A percentile compares a stretch with the other conserved stretches of the same genome.
phyloP scores from a whole-genome alignment of 2,113 vertebrate species.

The Dromiciops gliroides region DNA sequence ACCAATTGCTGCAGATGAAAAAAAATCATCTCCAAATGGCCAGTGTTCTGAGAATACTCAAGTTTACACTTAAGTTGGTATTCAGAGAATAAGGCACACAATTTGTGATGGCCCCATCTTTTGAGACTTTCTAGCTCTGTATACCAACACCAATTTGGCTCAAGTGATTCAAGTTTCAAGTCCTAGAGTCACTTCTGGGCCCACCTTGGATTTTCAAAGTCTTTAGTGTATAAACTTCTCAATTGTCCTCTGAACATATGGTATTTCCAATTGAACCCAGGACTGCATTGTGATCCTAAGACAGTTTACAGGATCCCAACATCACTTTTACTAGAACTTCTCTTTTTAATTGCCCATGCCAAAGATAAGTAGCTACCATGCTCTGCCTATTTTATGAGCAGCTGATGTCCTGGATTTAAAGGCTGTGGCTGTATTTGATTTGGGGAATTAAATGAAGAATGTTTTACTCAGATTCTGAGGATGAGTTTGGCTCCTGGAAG shows the following conservation, averaged over 20 bases:
- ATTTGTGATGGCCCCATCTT: not conserved
- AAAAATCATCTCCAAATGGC: not conserved
- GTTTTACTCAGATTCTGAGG: conserved; percentile 94
- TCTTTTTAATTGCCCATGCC: not conserved
- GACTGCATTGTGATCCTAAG: not conserved
- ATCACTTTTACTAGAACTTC: not conserved
- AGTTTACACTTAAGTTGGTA: not conserved
- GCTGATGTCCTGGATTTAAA: conserved; percentile 84
- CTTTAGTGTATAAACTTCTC: not conserved
- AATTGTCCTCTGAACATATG: not conserved
- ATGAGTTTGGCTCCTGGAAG: conserved; percentile 93
- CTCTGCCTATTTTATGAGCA: conserved; percentile 76
- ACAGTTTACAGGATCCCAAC: not conserved
- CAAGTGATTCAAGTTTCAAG: not conserved
- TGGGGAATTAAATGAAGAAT: conserved; percentile 88
- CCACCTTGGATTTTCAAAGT: too few species aligned
- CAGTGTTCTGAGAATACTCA: not conserved
- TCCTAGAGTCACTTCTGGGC: not conserved
- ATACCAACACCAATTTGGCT: not conserved
- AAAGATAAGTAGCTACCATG: conserved; percentile 74
- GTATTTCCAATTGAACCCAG: not conserved
- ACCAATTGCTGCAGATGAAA: not conserved
- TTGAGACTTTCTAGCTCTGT: not conserved
- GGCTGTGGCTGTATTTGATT: conserved; percentile 82
- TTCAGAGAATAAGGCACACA: not conserved